phyloP scores from a whole-genome alignment of 2,113 vertebrate genomes.

The Acinonyx jubatus region DNA sequence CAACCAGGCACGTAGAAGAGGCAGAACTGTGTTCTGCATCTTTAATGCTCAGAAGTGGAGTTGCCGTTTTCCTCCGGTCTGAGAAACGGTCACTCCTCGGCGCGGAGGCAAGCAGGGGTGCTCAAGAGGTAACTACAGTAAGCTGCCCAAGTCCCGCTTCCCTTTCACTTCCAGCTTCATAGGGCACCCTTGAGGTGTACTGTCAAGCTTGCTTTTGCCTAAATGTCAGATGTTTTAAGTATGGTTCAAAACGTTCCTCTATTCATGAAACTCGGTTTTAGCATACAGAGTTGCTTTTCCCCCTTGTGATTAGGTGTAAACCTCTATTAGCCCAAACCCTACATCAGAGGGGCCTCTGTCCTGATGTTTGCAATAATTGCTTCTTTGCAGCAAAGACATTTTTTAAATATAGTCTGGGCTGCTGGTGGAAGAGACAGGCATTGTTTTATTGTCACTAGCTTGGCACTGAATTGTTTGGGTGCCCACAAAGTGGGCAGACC shows the following conservation, averaged over 20 bases:
- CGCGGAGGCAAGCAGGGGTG: not conserved
- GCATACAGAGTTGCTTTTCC: not conserved
- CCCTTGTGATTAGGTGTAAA: conserved; percentile 55
- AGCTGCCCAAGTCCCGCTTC: not conserved
- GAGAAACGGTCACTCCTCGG: not conserved
- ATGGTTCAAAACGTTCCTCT: conserved; percentile 54
- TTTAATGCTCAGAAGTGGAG: conserved; percentile 18
- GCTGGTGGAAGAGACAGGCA: not conserved
- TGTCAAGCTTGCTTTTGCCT: conserved; percentile 60
- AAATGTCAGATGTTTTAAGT: conserved; percentile 64
- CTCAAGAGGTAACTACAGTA: not conserved
- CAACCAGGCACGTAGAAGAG: not conserved
- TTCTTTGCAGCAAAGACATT: conserved; percentile 37
- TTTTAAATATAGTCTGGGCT: conserved; percentile 39
- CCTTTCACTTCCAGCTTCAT: not conserved
- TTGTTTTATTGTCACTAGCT: conserved; percentile 20
- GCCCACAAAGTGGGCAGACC: not conserved
- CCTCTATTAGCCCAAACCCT: conserved; percentile 68
- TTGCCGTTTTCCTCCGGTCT: not conserved
- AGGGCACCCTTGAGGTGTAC: not conserved
- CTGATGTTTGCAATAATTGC: conserved; percentile 45
- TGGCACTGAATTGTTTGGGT: conserved; percentile 24
- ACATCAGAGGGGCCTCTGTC: conserved; percentile 43
- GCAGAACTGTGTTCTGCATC: not conserved
- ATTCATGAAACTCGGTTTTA: conserved; percentile 43